Evolutionary conservation across 2,888 invertebrate species (phyloP).

Genomic region (Petrophora chlorosata): DNA sequence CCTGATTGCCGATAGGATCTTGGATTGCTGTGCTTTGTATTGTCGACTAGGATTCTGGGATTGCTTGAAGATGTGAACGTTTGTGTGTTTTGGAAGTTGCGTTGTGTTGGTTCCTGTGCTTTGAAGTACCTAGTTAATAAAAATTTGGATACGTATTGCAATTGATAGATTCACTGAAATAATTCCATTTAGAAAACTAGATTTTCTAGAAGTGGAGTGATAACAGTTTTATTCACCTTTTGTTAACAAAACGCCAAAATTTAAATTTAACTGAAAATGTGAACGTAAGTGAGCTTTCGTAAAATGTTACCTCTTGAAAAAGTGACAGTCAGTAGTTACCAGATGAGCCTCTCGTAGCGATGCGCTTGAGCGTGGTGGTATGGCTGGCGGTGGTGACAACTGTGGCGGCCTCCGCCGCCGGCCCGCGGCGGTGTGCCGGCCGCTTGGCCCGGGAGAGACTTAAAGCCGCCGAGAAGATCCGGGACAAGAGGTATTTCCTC

Average conservation of each 20-base stretch:
- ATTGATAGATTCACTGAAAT: no score
- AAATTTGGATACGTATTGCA: no score
- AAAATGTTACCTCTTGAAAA: constrained; percentile 1
- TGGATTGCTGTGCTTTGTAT: constrained; percentile 23
- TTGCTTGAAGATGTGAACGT: neutral
- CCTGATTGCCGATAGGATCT: constrained; percentile 26
- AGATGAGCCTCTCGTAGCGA: constrained; percentile 43
- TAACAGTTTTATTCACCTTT: no score
- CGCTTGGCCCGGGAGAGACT: constrained; percentile 69
- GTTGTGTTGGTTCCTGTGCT: constrained; percentile 6
- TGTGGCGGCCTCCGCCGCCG: constrained; percentile 37
- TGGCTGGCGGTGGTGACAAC: constrained; percentile 43
- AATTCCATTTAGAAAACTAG: no score
- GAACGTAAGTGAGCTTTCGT: neutral
- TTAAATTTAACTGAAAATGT: constrained; percentile 1
- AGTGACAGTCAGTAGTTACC: constrained; percentile 18
- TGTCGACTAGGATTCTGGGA: constrained; percentile 6
- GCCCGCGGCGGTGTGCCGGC: constrained; percentile 69
- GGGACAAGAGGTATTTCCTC: constrained; percentile 72
- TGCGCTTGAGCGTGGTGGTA: constrained; percentile 58
- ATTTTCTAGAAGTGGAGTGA: no score
- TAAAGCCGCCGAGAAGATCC: constrained; percentile 75
- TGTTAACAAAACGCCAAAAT: no score
- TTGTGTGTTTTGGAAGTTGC: neutral
- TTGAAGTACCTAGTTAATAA: neutral